phyloP scores from a whole-genome alignment of 2,113 vertebrate species.

The Pipra filicauda region DNA sequence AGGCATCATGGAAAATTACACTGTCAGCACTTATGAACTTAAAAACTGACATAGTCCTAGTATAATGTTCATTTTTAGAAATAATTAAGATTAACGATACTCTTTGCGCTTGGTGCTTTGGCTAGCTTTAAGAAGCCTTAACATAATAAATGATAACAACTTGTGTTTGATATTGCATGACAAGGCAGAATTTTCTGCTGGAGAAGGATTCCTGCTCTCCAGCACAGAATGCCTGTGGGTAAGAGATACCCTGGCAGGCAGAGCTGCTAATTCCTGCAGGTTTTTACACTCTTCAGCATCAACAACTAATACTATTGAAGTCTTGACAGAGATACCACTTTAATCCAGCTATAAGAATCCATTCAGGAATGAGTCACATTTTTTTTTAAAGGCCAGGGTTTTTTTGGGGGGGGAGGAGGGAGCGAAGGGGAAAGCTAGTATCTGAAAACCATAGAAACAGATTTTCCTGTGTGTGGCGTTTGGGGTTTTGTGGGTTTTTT shows the following conservation, averaged over 20 bases:
- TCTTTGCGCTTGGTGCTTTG: background rate
- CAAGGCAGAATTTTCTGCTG: constrained; percentile 55
- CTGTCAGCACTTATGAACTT: background rate
- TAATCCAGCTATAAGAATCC: constrained; percentile 58
- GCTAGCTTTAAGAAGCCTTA: background rate
- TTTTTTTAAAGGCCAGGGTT: constrained; percentile 55
- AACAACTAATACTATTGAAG: constrained; percentile 49
- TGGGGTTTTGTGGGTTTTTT: background rate
- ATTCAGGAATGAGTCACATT: constrained; percentile 58
- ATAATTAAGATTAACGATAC: background rate
- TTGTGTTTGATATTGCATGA: constrained; percentile 43
- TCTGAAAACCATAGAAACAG: constrained; percentile 40
- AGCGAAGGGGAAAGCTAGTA: background rate
- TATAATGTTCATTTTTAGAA: background rate
- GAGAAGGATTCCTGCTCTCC: constrained; percentile 3
- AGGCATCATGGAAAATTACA: background rate
- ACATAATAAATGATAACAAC: background rate
- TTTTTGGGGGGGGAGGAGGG: background rate
- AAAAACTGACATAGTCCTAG: background rate
- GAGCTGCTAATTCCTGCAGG: constrained; percentile 41
- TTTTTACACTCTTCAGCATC: constrained; percentile 51
- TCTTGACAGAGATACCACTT: constrained; percentile 47
- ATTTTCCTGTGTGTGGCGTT: background rate
- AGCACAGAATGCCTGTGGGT: background rate
- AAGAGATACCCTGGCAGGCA: constrained; percentile 21